Evolutionary conservation across 1,140 invertebrate genomes (phyloP), one percentile per base, ranked within the genome.

Genomic region (Sycophila sp.): DNA sequence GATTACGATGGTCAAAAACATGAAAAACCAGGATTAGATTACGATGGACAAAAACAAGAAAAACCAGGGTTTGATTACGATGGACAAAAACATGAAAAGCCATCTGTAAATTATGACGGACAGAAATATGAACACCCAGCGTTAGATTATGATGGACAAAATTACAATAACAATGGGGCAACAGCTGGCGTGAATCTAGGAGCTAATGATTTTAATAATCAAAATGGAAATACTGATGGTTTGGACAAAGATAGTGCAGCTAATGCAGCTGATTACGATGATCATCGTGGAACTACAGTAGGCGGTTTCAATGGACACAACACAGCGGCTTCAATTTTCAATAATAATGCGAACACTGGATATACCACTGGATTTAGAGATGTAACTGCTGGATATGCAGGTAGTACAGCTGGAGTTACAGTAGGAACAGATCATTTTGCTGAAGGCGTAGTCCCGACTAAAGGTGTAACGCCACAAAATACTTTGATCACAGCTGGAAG

Each of bases 211-310:
- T 63, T 69, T 30, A 42, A 62, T 40, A 59, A 68, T 26, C 56
- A 63, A 42, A 62, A 53, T 47, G 51, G 47, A 13, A 55, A 71
- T 40, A 38, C 22, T 8, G 59, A 60, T 55, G 64, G 55, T 51
- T 34, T 49, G 22, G 49, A 66, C 74, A 72, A 64, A 59, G 64
- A 67, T 42, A 22, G 55, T 71, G 72, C 56, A 59, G 19, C 60
- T 56, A 26, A 71, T 56, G 34, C 56, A 24, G 55, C 34, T 58
- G 47, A 75, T 51, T 62, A 63, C 63, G 51, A 69, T 56, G 58
- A 67, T 47, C 60, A 53, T 11, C 30, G 71, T 56, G 51, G 47
- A 36, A 42, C 4, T 40, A n/a, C 28, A 4, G n/a, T n/a, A n/a
- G n/a, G n/a, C n/a, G n/a, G n/a, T n/a, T n/a, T n/a, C n/a, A n/a